Base-by-base conservation (phyloP, 2,797 vertebrate species). In the Artibeus lituratus region DNA sequence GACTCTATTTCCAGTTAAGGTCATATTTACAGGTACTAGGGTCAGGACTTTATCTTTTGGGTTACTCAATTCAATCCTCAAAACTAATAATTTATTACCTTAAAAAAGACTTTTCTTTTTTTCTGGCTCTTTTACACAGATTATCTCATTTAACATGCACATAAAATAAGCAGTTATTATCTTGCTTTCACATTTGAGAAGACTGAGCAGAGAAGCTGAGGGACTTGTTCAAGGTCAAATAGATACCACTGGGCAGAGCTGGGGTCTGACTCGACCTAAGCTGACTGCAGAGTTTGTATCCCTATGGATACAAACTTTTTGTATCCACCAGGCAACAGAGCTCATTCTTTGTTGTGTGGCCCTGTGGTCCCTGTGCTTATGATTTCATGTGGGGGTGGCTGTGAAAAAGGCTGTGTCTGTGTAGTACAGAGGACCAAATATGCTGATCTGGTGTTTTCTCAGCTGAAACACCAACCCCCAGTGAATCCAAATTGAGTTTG, bases 401-500 rank as follows among this genome's bases (percentile, higher is more conserved):
- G n/a, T n/a, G 78, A 89, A 83, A 89, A 95, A 49, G 80, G 24
- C 47, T 65, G 35, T n/a, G 53, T 92, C 83, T 95, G 65, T 78
- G 84, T 37, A 81, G 29, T 47, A 59, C 87, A 67, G 80, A 92
- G 51, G 42, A 53, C 67, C 73, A 87, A 90, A 76, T 51, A 18
- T 0, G 70, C 74, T 42, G 72, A 65, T 65, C 90, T 73, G 51
- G 47, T 77, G 87, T 97, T 97, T 98, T 92, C 94, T 96, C 97
- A 97, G 97, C 96, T 97, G 97, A 62, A 77, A 95, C 94, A 39
- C 96, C 95, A 95, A 97, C 95, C 92, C 95, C 84, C 5, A 16
- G 55, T 89, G 96, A 95, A 90, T 90, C 2, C 78, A 39, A 94
- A 84, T n/a, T 87, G 94, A 92, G 95, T 95, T 96, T 97, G 81